These are phyloP conservation scores for Ptychadena robeensis DNA, from an alignment of 2,797 vertebrate genomes.

Conservation along the genomic window DNA sequence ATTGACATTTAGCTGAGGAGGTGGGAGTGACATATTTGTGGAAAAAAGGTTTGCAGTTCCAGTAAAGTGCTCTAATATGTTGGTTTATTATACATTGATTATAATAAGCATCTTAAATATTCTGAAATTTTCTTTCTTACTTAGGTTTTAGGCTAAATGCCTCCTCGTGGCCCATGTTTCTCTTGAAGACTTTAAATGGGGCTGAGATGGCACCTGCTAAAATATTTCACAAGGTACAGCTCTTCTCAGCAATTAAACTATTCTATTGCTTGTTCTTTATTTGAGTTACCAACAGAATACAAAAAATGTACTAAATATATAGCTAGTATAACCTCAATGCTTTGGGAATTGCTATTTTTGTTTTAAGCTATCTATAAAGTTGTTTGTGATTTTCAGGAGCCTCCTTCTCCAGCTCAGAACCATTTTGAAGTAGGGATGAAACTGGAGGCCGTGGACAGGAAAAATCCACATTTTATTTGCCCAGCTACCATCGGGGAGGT, in stretches of 20 bases:
- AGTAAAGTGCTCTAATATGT: no score
- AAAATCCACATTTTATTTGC: constrained; percentile 99
- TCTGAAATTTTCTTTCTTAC: background rate
- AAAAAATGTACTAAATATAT: no score
- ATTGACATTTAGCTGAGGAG: no score
- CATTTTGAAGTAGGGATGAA: constrained; percentile 98
- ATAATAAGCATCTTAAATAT: no score
- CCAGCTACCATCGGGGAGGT: constrained; percentile 96
- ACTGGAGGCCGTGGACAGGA: constrained; percentile 98
- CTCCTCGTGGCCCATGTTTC: constrained; percentile 99
- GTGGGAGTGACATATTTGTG: no score
- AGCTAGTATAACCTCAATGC: no score
- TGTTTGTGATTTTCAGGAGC: constrained; percentile 86
- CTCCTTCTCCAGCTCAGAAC: constrained; percentile 93
- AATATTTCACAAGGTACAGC: constrained; percentile 96
- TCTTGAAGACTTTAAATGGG: constrained; percentile 97
- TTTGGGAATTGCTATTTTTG: no score
- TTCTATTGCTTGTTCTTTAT: no score
- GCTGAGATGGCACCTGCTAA: constrained; percentile 97
- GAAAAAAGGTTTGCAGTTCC: no score
- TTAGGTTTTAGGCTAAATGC: constrained; percentile 96
- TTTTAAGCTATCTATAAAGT: background rate
- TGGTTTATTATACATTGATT: no score
- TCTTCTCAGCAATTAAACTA: background rate
- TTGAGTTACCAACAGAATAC: no score